Evolutionary conservation across 2,797 vertebrate species (phyloP).

Genomic region (Salarias fasciatus): DNA sequence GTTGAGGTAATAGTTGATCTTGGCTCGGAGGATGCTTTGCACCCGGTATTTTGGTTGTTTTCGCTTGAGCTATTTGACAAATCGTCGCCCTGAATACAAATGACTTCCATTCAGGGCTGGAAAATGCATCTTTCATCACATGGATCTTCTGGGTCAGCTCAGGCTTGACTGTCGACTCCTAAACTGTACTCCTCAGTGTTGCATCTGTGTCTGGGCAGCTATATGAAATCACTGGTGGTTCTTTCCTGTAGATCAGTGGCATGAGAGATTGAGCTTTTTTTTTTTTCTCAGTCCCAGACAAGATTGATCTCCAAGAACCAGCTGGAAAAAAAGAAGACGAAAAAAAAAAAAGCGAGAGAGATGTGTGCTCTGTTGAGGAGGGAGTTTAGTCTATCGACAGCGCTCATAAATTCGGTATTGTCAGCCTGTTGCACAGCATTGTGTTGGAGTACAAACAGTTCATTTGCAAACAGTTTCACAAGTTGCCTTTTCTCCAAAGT

Average conservation of each 20-base stretch:
- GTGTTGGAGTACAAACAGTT: constrained; percentile 10
- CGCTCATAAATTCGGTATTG: constrained; percentile 18
- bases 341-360: background rate
- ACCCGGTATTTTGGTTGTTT: constrained; percentile 43
- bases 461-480: constrained; percentile 23
- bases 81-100: constrained; percentile 38
- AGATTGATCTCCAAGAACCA: background rate
- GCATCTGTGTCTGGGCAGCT: constrained; percentile 27
- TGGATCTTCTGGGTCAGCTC: background rate
- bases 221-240: too few relatives aligned
- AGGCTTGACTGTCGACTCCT: background rate
- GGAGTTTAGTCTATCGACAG: background rate
- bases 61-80: constrained; percentile 47
- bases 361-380: background rate
- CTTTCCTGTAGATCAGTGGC: constrained; percentile 28
- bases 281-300: constrained; percentile 27
- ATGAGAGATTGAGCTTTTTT: constrained; percentile 19
- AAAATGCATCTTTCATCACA: constrained; percentile 23
- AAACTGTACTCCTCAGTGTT: constrained; percentile 1
- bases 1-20: constrained; percentile 71
- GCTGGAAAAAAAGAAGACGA: background rate
- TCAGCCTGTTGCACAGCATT: background rate
- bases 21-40: constrained; percentile 61
- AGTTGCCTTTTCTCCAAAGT: constrained; percentile 14
- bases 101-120: constrained; percentile 34